Evolutionary conservation across 2,797 vertebrate genomes (phyloP), one percentile per base, ranked within the genome.

Genomic region (Tinamus major): DNA sequence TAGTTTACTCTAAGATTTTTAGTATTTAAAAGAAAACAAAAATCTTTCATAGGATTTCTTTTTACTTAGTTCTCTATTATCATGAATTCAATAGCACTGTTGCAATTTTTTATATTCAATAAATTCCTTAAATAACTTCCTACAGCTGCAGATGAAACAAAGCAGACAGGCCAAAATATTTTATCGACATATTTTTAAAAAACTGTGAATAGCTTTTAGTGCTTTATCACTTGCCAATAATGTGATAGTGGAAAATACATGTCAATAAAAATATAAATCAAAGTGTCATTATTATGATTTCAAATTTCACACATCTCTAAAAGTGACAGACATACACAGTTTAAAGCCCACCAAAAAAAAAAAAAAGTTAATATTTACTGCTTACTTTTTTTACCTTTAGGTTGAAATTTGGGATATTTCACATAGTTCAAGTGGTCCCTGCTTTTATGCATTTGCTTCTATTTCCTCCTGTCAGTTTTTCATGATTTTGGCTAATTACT

Each of bases 131-230:
- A 94, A 92, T 79, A 94, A 0, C 18, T 70, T 81, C 33, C 46
- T 84, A 70, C 76, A 90, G 88, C 81, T 72, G 33, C 3, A 35
- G 27, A 11, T 72, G 70, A 81, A 93, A 63, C 49, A 94, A 91
- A 91, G 13, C 26, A 76, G 62, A 90, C 69, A 86, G 67, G 35
- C 16, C n/a, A 85, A 75, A 90, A 85, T 85, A 76, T 16, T 63
- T 18, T 63, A 51, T 39, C 46, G 10, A 29, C 83, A 63, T 92
- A 88, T 76, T 70, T 20, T 90, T 71, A 41, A 78, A 92, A 92
- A 55, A 48, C 48, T 85, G 58, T 48, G 69, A 5, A 17, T 46
- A 46, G 3, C 2, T 84, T 87, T 84, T 85, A 53, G 37, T 53
- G 62, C 23, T 85, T 93, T 62, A 49, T 42, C 31, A 55, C 20